Evolutionary conservation across 1,140 invertebrate species (phyloP).

Genomic region (Conopomorpha cramerella): DNA sequence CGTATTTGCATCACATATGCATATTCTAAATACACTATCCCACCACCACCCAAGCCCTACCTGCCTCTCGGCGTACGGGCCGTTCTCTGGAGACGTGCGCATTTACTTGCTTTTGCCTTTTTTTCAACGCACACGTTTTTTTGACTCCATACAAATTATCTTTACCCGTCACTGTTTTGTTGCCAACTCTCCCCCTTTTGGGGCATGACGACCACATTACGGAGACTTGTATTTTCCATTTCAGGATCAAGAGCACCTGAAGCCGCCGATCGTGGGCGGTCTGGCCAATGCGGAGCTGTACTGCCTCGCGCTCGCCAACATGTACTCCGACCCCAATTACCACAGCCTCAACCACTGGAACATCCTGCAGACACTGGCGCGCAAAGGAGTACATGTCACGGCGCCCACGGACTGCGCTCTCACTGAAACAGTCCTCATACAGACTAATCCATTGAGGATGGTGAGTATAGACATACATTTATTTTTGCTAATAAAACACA

Average conservation of each 20-base stretch:
- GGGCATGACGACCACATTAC: too few relatives aligned
- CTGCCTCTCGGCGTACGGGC: too few relatives aligned
- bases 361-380: constrained; percentile 87
- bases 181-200: too few relatives aligned
- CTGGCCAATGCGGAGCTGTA: constrained; percentile 96
- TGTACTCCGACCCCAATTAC: constrained; percentile 96
- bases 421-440: constrained; percentile 94
- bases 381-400: constrained; percentile 88
- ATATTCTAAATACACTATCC: too few relatives aligned
- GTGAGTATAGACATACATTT: constrained; percentile 61
- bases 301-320: constrained; percentile 92
- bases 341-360: constrained; percentile 94
- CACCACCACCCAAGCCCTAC: too few relatives aligned
- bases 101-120: too few relatives aligned
- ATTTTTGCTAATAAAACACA: too few relatives aligned
- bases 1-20: too few relatives aligned
- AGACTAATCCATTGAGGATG: constrained; percentile 94
- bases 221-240: constrained; percentile 22
- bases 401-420: constrained; percentile 85
- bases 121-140: too few relatives aligned
- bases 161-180: too few relatives aligned
- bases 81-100: too few relatives aligned
- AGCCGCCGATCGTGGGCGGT: constrained; percentile 89
- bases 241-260: constrained; percentile 91
- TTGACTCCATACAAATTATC: too few relatives aligned